Percentiles rank a stretch among this genome's conserved stretches.
Conservation (phyloP, 2,888 invertebrate genomes). For the Leptura quadrifasciata region DNA sequence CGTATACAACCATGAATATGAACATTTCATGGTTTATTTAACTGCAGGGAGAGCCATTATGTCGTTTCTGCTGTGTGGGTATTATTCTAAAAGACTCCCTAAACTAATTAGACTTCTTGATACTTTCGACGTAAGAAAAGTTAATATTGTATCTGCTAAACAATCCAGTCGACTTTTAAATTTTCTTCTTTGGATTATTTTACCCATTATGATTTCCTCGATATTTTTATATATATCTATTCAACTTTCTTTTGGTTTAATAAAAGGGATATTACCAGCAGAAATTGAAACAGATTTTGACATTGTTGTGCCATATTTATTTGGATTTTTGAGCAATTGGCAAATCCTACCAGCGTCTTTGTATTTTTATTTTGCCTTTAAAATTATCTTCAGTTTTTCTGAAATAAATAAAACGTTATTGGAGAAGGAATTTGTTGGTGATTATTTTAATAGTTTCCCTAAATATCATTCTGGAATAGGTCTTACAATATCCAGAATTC, state of each 20-base stretch:
- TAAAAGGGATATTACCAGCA: conserved; percentile 11
- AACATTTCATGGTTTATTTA: conserved; percentile 44
- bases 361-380: conserved; percentile 56
- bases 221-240: conserved; percentile 20
- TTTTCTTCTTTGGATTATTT: conserved; percentile 42
- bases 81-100: conserved; percentile 51
- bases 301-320: conserved; percentile 45
- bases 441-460: conserved; percentile 40
- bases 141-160: conserved; percentile 25
- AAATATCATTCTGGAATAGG: conserved; percentile 46
- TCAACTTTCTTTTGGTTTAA: not conserved
- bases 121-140: conserved; percentile 52
- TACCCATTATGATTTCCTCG: conserved; percentile 41
- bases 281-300: not conserved
- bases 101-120: conserved; percentile 54
- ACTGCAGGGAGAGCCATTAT: conserved; percentile 48
- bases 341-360: conserved; percentile 57
- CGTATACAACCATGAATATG: not conserved
- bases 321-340: conserved; percentile 58
- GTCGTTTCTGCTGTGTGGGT: conserved; percentile 50
- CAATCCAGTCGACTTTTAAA: not conserved
- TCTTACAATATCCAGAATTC: conserved; percentile 48
- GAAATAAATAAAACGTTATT: conserved; percentile 52
- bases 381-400: conserved; percentile 51
- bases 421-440: conserved; percentile 36